Base-by-base conservation (phyloP, 2,888 invertebrate genomes). In the Eristalis pertinax region DNA sequence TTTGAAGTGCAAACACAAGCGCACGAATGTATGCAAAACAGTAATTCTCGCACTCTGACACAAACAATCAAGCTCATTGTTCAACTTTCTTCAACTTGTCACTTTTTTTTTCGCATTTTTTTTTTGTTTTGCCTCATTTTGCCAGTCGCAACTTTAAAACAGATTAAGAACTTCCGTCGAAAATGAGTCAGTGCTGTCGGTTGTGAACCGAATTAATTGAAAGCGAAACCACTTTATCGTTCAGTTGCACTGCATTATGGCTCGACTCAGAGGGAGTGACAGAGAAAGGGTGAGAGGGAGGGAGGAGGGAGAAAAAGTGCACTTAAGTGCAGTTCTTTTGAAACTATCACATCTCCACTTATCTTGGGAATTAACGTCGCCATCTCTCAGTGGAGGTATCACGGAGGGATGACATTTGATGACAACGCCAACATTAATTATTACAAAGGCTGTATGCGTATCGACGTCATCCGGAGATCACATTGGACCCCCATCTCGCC, bases 91-190 rank as follows among this genome's bases (percentile, higher is more conserved):
- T 63, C 62, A 62, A 24, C 35, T 65, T 64, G 29, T 64, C 35
- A 19, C 19, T 35, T 74, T 74, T 35, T 19, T 67, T 38, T 10
- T 29, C 60, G n/a, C n/a, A n/a, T n/a, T 4, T 22, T 15, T 70
- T 67, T 5, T 5, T 22, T 56, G 43, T 32, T 32, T 41, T 13
- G 35, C 8, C 15, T 73, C 62, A 76, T 73, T 79, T 62, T 84
- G 22, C 41, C 41, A 26, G 19, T 58, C 35, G 63, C 65, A 72
- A 63, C 35, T 72, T 76, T 72, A 68, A 80, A 80, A 68, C 77
- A 77, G 72, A 83, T 77, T 77, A 72, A 76, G 80, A 76, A 73
- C 84, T 85, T 85, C 84, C 84, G 81, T 73, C 73, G n/a, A 68
- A 77, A 81, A 50, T 77, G 68, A 67, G 35, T 85, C 85, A 73